Conservation (phyloP, 2,113 vertebrate species). For the Etheostoma cragini region DNA sequence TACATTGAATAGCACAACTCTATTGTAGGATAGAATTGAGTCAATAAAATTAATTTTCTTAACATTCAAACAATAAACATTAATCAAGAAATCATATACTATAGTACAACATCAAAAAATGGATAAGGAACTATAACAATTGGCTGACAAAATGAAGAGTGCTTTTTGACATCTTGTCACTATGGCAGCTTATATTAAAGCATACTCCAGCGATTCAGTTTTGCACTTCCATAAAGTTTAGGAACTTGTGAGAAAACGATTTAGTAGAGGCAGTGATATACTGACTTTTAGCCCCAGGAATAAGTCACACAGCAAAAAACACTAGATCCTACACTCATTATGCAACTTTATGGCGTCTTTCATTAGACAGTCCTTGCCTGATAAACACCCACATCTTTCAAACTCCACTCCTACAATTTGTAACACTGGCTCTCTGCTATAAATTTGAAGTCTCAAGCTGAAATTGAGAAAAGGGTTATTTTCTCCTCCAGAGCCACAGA, state of each 20-base stretch:
- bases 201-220: background rate
- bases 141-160: background rate
- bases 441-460: conserved; percentile 25
- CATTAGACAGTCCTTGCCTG: background rate
- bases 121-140: background rate
- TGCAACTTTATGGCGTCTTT: conserved; percentile 13
- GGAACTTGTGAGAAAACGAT: background rate
- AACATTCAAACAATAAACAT: background rate
- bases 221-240: background rate
- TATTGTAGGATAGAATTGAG: background rate
- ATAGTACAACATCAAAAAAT: background rate
- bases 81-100: background rate
- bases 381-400: conserved; percentile 28
- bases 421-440: background rate
- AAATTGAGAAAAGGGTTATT: conserved; percentile 24
- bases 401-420: conserved; percentile 18
- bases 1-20: too few species aligned
- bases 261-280: background rate
- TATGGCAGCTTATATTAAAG: background rate
- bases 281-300: background rate
- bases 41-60: background rate
- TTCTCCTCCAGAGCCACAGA: background rate
- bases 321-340: conserved; percentile 15
- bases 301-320: background rate
- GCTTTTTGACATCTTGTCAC: background rate